Evolutionary conservation across 2,113 vertebrate genomes (phyloP), one percentile per base, ranked within the genome.

Genomic region (Indri indri): DNA sequence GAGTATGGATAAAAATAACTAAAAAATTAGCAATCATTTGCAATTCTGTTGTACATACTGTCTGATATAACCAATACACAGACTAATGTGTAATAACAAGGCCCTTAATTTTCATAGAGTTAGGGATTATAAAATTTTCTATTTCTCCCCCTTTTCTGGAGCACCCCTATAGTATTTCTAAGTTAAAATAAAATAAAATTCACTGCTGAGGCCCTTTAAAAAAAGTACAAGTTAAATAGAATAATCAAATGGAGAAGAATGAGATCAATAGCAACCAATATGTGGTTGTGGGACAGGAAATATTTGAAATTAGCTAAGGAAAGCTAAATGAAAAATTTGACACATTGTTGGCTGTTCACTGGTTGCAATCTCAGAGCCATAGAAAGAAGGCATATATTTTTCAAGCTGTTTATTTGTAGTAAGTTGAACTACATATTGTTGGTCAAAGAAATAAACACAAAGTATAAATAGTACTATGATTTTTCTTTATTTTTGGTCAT

Each of bases 141-240:
- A 25, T 94, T 98, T 97, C 91, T 87, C 90, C 96, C 97, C 97
- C 97, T 96, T 97, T 97, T 98, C 98, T 94, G 92, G 77, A 77
- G 16, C 0, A 94, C 83, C 76, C 91, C 63, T 81, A 50, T 61
- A 92, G 52, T 30, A 89, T 79, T 95, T 94, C 27, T 86, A 80
- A 91, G 20, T 88, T 63, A 96, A 95, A 96, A 93, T 88, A 92
- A 92, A 96, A 77, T 70, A 87, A 84, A 90, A 92, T 76, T 94
- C 73, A 96, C 37, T 92, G 86, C 61, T 88, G 40, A 95, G 59
- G 92, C 85, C 80, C 89, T 95, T 97, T 97, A 52, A 97, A 97
- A 85, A 92, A 84, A 88, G 50, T 0, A 47, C 0, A 50, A 89
- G 76, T 91, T 52, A 88, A 70, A 93, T 79, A 22, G 16, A 83